Evolutionary conservation across 2,797 vertebrate genomes (phyloP).

Genomic region (Melopsittacus undulatus): DNA sequence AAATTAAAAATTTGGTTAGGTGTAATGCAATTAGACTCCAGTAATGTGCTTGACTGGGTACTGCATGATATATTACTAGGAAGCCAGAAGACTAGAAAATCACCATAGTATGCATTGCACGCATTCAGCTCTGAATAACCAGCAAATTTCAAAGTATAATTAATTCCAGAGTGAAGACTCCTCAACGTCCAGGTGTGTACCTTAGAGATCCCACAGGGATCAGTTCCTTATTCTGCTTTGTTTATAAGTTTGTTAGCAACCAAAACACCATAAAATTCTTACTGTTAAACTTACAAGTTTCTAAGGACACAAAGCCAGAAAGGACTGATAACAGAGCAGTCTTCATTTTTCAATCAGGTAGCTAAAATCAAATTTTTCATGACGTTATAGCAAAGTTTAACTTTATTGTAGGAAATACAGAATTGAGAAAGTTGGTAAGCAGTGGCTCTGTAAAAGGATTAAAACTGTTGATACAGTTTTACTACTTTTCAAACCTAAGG

Average conservation of each 20-base stretch:
- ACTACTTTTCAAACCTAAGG: neutral
- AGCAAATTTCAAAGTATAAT: neutral
- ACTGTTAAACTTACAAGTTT: too few relatives aligned
- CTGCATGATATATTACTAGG: neutral
- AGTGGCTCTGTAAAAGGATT: neutral
- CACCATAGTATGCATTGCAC: neutral
- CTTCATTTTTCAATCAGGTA: neutral
- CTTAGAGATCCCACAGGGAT: neutral
- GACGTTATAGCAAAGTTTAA: neutral
- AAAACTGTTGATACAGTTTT: neutral
- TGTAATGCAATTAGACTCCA: neutral
- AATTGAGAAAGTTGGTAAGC: neutral
- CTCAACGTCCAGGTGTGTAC: neutral
- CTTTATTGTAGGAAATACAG: neutral
- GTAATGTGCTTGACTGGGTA: neutral
- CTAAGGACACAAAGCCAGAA: neutral
- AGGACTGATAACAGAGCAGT: accelerated
- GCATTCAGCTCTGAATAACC: neutral
- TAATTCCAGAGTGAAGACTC: neutral
- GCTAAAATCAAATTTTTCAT: neutral
- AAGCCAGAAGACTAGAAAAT: neutral
- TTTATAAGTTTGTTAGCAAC: neutral
- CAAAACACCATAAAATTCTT: neutral
- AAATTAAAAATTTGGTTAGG: neutral
- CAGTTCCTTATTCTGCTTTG: neutral